Evolutionary conservation across 2,888 invertebrate genomes (phyloP), one percentile per base, ranked within the genome.

Genomic region (Troilus luridus): DNA sequence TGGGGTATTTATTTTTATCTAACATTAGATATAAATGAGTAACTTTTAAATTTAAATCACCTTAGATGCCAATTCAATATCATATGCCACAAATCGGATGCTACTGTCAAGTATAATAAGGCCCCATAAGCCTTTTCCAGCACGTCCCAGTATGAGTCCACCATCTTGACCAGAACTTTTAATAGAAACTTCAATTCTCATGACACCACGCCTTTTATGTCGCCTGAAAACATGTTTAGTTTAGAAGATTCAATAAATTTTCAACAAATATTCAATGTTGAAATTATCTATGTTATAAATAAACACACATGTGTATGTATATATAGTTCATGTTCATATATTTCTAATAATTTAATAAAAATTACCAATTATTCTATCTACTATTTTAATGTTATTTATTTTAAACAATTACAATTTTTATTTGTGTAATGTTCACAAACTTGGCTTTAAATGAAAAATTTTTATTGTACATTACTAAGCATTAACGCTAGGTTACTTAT

Each of bases 131-230:
- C 90, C 59, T 59, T 90, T 54, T 19, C 72, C 72, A 24, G 24
- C 90, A 72, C 72, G 54, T 58, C 90, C 90, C 17, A 90, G 90
- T 21, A 90, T 90, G 12, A 90, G 90, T 24, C 59, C 90, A 17
- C 90, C 90, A 72, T 90, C 90, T 58, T 67, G 90, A 64, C 90
- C 90, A 24, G 90, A 77, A 59, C 90, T 90, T 59, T 90, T 90
- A 21, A 90, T 90, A n/a, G 90, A 90, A 24, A 90, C 77, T 77
- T 90, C 90, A 56, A 90, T 90, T 64, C 90, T 56, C 90, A 90
- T 90, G 3, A 56, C 77, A 19, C 90, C 77, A 58, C 77, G 72
- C 59, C 77, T 90, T 24, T 77, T 90, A 24, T 90, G 90, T 6
- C 90, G 67, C 56, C 90, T 90, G 27, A 90, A 58, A 90, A 12